Evolutionary conservation across 2,888 invertebrate genomes (phyloP).

Genomic region (Plusia festucae): DNA sequence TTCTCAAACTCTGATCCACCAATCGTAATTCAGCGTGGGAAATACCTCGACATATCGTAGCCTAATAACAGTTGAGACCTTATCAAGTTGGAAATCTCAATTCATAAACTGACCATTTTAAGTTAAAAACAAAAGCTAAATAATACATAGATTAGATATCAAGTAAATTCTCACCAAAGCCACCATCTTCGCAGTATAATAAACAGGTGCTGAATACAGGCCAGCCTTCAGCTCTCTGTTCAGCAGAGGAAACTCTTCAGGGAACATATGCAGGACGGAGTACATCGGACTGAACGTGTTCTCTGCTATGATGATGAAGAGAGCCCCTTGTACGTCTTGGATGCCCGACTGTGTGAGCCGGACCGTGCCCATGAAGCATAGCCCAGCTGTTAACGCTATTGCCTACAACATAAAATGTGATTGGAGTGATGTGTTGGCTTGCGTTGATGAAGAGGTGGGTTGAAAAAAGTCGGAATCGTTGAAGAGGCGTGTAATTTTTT

Average conservation of each 20-base stretch:
- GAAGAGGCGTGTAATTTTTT: too few relatives aligned
- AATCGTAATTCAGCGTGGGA: too few relatives aligned
- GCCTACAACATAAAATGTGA: conserved; percentile 75
- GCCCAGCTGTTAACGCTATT: conserved; percentile 93
- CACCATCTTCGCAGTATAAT: conserved; percentile 94
- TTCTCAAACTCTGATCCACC: too few relatives aligned
- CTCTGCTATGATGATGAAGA: conserved; percentile 96
- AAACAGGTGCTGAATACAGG: conserved; percentile 93
- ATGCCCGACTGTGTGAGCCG: conserved; percentile 94
- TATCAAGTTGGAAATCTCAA: too few relatives aligned
- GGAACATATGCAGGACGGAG: conserved; percentile 95
- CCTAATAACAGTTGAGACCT: too few relatives aligned
- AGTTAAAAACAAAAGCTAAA: too few relatives aligned
- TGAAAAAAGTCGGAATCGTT: too few relatives aligned
- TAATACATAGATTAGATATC: too few relatives aligned
- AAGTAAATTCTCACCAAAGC: conserved; percentile 93
- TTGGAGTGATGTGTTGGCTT: too few relatives aligned
- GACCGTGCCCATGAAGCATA: conserved; percentile 94
- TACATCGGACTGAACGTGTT: conserved; percentile 98
- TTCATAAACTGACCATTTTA: too few relatives aligned
- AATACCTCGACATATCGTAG: too few relatives aligned
- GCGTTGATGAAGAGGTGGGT: too few relatives aligned
- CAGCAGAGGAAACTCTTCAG: conserved; percentile 94
- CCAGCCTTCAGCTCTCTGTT: conserved; percentile 95
- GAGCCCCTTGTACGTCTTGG: conserved; percentile 95